phyloP scores from a whole-genome alignment of 2,797 vertebrate genomes.

The Thamnophis elegans region DNA sequence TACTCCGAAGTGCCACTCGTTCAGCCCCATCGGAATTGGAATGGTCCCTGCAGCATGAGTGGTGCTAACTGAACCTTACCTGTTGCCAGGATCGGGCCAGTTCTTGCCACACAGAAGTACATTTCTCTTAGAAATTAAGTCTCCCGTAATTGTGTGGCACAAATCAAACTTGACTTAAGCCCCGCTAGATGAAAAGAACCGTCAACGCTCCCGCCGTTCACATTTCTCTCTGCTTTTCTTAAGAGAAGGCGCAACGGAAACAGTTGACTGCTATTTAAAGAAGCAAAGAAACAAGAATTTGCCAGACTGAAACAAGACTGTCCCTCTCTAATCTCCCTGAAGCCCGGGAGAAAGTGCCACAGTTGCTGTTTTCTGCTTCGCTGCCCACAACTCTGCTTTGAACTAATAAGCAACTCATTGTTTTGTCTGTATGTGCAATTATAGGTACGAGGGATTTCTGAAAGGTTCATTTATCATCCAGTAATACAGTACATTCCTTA shows the following conservation, averaged over 20 bases:
- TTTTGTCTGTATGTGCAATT: constrained; percentile 38
- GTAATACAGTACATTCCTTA: constrained; percentile 16
- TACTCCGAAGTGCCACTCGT: not conserved
- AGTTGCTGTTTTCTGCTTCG: not conserved
- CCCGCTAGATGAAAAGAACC: not conserved
- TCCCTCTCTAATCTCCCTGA: not conserved
- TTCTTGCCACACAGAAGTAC: not conserved
- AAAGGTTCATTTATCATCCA: constrained; percentile 35
- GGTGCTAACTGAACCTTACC: not conserved
- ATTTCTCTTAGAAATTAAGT: not conserved
- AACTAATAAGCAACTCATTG: constrained; percentile 37
- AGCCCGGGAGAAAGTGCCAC: not conserved
- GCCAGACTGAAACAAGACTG: not conserved
- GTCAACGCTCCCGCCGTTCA: not conserved
- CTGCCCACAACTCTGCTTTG: not conserved
- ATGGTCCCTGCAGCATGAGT: not conserved
- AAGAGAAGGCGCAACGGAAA: not conserved
- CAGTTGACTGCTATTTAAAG: not conserved
- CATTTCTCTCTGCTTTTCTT: not conserved
- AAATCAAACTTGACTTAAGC: not conserved
- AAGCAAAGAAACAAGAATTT: not conserved
- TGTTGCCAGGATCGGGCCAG: no score
- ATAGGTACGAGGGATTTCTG: constrained; percentile 24
- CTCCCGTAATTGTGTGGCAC: not conserved
- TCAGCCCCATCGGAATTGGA: not conserved